Conservation (phyloP, 2,888 invertebrate genomes). For the Lamellibrachia satsuma region DNA sequence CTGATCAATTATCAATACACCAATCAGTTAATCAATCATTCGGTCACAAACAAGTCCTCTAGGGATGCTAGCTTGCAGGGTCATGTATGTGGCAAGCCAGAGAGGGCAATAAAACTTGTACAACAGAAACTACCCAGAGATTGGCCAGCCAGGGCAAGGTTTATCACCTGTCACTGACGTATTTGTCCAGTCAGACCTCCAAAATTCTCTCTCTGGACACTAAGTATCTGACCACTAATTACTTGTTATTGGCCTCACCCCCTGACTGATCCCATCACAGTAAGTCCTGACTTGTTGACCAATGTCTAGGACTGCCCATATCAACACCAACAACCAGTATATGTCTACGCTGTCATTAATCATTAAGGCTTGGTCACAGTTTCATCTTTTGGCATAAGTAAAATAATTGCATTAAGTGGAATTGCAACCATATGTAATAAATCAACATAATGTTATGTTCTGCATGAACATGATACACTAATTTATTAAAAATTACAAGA, state of each 20-base stretch:
- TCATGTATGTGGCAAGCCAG: background rate
- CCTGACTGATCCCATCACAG: background rate
- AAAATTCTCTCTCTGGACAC: background rate
- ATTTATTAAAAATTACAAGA: too few relatives aligned
- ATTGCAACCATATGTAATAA: too few relatives aligned
- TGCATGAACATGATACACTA: too few relatives aligned
- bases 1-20: background rate
- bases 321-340: background rate
- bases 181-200: background rate
- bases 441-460: too few relatives aligned
- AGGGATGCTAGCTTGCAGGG: background rate
- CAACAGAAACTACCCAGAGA: background rate
- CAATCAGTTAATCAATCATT: background rate
- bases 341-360: background rate
- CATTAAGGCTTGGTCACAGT: background rate
- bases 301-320: background rate
- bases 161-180: constrained; percentile 4
- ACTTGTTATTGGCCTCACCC: background rate
- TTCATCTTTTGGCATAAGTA: background rate
- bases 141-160: background rate
- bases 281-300: background rate
- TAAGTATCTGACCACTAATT: constrained; percentile 13
- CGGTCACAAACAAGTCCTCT: background rate
- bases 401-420: too few relatives aligned
- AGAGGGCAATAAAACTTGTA: background rate